Evolutionary conservation across 2,113 vertebrate genomes (phyloP).

Genomic region (Nesogale talazaci): DNA sequence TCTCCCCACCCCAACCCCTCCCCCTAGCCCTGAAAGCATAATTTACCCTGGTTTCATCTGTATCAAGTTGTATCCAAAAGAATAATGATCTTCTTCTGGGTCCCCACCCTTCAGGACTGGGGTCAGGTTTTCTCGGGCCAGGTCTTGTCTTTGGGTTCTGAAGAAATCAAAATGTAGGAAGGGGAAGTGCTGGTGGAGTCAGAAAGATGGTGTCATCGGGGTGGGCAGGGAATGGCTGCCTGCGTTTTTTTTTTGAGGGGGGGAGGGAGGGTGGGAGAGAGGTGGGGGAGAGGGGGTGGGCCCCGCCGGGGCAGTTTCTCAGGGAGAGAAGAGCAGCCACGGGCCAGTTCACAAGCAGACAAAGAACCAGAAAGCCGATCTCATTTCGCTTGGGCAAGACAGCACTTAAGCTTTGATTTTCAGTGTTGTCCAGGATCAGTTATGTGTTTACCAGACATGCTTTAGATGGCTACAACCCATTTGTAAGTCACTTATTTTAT

Average conservation of each 20-base stretch:
- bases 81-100: conserved; percentile 42
- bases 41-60: conserved; percentile 31
- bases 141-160: conserved; percentile 25
- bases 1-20: background rate
- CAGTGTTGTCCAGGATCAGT: conserved; percentile 34
- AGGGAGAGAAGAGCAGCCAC: conserved; percentile 37
- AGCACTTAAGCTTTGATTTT: conserved; percentile 51
- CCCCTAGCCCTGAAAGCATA: background rate
- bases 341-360: background rate
- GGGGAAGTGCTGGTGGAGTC: background rate
- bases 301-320: conserved; percentile 57
- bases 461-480: conserved; percentile 67
- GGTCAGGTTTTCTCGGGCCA: background rate
- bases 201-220: background rate
- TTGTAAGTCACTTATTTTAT: conserved; percentile 73
- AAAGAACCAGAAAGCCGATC: conserved; percentile 37
- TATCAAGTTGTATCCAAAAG: background rate
- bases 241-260: conserved; percentile 46
- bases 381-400: conserved; percentile 51
- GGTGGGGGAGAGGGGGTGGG: conserved; percentile 53
- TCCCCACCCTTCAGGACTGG: background rate
- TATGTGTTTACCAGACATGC: conserved; percentile 70
- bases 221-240: conserved; percentile 3
- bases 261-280: conserved; percentile 53
- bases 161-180: conserved; percentile 15